A percentile compares a stretch with the other conserved stretches of the same genome.
phyloP scores from a whole-genome alignment of 2,888 invertebrate genomes.

The Tholera decimalis region DNA sequence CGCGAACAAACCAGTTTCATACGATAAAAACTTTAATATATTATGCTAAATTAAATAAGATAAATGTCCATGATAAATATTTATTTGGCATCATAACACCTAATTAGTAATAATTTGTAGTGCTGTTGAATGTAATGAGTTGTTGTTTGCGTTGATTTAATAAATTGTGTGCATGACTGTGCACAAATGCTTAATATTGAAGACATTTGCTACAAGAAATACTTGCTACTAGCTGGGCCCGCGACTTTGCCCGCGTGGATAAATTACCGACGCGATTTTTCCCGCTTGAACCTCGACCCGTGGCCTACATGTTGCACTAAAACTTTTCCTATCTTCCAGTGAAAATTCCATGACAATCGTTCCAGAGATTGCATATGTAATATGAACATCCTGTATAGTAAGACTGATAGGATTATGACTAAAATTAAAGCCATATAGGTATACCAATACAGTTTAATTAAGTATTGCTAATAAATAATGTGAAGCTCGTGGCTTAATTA shows the following conservation, averaged over 20 bases:
- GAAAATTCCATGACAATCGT: too few species aligned
- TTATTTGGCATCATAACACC: conserved; percentile 79
- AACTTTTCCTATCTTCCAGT: too few species aligned
- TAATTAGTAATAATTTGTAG: conserved; percentile 79
- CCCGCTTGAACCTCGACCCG: too few species aligned
- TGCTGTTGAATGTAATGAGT: conserved; percentile 68
- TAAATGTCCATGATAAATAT: conserved; percentile 77
- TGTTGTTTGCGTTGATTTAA: conserved; percentile 1
- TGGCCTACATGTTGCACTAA: too few species aligned
- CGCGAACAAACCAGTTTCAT: conserved; percentile 61
- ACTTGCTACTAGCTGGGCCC: too few species aligned
- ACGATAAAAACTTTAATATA: conserved; percentile 60
- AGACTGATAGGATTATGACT: neutral
- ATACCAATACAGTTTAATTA: neutral
- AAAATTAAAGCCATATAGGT: neutral
- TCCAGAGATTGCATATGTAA: too few species aligned
- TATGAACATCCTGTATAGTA: neutral
- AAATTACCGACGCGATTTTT: too few species aligned
- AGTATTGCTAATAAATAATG: too few species aligned
- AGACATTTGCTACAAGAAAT: too few species aligned
- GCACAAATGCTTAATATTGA: neutral
- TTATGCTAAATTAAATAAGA: conserved; percentile 73
- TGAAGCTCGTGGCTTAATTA: too few species aligned
- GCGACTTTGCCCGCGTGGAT: too few species aligned
- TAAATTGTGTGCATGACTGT: neutral